These are phyloP conservation scores for Euschistus heros DNA, from an alignment of 1,140 invertebrate genomes.

Conservation along the genomic window DNA sequence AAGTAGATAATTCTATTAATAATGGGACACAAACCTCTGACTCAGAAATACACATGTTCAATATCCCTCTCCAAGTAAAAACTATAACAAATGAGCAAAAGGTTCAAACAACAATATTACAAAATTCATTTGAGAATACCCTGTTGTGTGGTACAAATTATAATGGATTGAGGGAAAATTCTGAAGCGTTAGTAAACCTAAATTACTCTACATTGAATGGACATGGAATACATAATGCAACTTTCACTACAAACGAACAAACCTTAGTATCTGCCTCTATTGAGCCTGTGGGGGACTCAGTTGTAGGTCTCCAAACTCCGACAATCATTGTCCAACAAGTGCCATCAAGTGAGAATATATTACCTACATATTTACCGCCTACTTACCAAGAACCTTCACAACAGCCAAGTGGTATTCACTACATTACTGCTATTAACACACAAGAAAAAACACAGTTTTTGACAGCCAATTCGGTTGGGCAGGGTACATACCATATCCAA, in stretches of 20 bases:
- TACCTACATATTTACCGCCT: conserved; percentile 55
- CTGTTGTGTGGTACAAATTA: not conserved
- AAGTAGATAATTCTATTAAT: not conserved
- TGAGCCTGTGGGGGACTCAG: not conserved
- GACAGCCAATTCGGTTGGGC: conserved; percentile 37
- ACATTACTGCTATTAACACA: conserved; percentile 53
- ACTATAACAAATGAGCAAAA: conserved; percentile 1
- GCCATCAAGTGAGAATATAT: conserved; percentile 45
- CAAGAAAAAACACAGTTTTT: conserved; percentile 46
- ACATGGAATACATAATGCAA: not conserved
- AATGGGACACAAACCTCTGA: not conserved
- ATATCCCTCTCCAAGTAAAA: not conserved
- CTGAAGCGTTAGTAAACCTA: not conserved
- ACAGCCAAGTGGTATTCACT: conserved; percentile 52
- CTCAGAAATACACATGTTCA: not conserved
- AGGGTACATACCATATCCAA: conserved; percentile 33
- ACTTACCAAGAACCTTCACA: conserved; percentile 48
- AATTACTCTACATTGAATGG: not conserved
- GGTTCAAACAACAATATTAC: not conserved
- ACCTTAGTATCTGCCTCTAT: not conserved
- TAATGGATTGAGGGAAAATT: not conserved
- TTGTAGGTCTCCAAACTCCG: conserved; percentile 32
- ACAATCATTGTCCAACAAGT: conserved; percentile 57
- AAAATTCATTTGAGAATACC: conserved; percentile 4
- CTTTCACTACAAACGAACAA: not conserved